Percentiles rank a stretch among this genome's conserved stretches.
These are phyloP conservation scores for Columbina picui DNA, from an alignment of 2,113 vertebrate genomes.

Conservation along the genomic window DNA sequence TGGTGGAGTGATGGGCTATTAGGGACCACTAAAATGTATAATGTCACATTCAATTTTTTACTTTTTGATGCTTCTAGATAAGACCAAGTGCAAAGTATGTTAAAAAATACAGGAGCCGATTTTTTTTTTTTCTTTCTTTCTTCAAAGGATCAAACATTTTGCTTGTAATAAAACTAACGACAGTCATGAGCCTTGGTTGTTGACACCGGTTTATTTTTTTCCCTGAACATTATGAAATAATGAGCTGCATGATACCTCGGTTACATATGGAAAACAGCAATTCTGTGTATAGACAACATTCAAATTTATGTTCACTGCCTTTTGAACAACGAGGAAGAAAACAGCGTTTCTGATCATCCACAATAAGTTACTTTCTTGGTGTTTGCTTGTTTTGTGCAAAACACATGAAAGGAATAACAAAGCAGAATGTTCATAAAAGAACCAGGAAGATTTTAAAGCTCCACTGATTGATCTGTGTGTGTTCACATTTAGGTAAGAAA, in stretches of 20 bases:
- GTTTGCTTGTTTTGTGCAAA: background rate
- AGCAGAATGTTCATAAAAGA: background rate
- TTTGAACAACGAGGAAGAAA: background rate
- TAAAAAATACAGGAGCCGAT: background rate
- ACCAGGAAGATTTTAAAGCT: background rate
- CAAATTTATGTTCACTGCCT: background rate
- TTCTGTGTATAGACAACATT: background rate
- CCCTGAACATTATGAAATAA: background rate
- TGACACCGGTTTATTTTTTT: background rate
- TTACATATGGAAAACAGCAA: background rate
- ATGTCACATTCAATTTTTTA: slow-evolving; percentile 9
- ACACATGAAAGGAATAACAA: slow-evolving; percentile 2
- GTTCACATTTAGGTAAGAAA: background rate
- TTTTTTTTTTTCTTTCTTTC: background rate
- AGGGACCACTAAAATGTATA: background rate
- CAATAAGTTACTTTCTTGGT: background rate
- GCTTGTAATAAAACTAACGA: background rate
- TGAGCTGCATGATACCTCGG: background rate
- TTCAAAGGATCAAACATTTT: background rate
- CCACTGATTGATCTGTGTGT: background rate
- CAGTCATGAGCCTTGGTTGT: background rate
- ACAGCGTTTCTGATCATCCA: background rate
- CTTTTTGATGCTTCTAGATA: background rate
- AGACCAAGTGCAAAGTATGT: background rate
- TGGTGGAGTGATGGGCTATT: slow-evolving; percentile 15